Evolutionary conservation across 2,113 vertebrate species (phyloP).

Genomic region (Noturus placidus): DNA sequence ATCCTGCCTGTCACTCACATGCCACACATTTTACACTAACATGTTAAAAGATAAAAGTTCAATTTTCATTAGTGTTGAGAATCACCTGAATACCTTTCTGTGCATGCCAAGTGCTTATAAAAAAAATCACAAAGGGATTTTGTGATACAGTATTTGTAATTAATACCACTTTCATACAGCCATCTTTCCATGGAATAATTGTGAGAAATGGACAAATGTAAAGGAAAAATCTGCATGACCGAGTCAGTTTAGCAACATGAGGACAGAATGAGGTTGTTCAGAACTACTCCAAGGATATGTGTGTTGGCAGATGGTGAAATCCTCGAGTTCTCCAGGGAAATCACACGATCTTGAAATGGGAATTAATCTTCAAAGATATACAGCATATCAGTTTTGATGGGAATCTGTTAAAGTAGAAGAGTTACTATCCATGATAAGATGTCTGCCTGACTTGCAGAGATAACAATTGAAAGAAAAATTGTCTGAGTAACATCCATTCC

Average conservation of each 20-base stretch:
- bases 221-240: neutral
- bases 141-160: neutral
- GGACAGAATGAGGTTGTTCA: neutral
- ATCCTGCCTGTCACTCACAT: neutral
- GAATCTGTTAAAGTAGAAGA: neutral
- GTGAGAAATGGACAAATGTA: neutral
- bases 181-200: neutral
- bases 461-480: neutral
- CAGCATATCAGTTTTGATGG: neutral
- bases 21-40: neutral
- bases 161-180: neutral
- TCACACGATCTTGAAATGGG: neutral
- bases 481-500: neutral
- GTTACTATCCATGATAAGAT: neutral
- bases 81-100: neutral
- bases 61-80: neutral
- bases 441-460: neutral
- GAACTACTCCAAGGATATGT: neutral
- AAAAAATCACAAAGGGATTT: neutral
- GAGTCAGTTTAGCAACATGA: neutral
- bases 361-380: neutral
- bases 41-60: neutral
- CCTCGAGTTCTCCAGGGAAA: neutral
- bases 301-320: neutral
- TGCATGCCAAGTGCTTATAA: neutral